These are phyloP conservation scores for Acleris literana DNA, from an alignment of 2,888 invertebrate species.

Conservation along the genomic window DNA sequence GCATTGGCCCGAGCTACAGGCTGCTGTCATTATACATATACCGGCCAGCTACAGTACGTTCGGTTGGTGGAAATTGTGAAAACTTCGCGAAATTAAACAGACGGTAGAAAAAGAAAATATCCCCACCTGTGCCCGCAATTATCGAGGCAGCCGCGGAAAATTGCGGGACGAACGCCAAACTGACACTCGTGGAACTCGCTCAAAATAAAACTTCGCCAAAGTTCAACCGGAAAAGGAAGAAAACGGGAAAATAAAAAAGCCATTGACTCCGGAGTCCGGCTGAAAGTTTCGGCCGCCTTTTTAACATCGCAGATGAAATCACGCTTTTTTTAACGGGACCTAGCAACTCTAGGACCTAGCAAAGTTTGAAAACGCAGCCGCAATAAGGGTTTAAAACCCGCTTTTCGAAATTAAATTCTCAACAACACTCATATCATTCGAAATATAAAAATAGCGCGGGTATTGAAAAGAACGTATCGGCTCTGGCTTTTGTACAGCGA, in stretches of 20 bases:
- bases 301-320: slow-evolving; percentile 72
- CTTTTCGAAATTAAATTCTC: slow-evolving; percentile 5
- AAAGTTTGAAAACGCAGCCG: slow-evolving; percentile 14
- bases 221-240: slow-evolving; percentile 80
- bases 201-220: slow-evolving; percentile 78
- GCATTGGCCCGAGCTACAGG: slow-evolving; percentile 34
- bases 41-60: too few species aligned
- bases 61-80: slow-evolving; percentile 7
- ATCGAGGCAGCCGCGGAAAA: slow-evolving; percentile 80
- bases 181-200: slow-evolving; percentile 81
- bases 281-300: slow-evolving; percentile 75
- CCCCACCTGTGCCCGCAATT: slow-evolving; percentile 80
- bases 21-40: background rate
- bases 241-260: slow-evolving; percentile 81
- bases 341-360: slow-evolving; percentile 18
- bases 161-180: slow-evolving; percentile 77
- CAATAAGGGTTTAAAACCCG: slow-evolving; percentile 19
- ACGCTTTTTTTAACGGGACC: slow-evolving; percentile 60
- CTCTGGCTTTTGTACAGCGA: slow-evolving; percentile 17
- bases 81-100: slow-evolving; percentile 41
- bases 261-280: slow-evolving; percentile 78
- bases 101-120: slow-evolving; percentile 50
- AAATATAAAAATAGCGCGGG: background rate
- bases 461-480: background rate
- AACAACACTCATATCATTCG: background rate